Conservation (phyloP, 2,113 vertebrate species). For the Oreochromis niloticus region DNA sequence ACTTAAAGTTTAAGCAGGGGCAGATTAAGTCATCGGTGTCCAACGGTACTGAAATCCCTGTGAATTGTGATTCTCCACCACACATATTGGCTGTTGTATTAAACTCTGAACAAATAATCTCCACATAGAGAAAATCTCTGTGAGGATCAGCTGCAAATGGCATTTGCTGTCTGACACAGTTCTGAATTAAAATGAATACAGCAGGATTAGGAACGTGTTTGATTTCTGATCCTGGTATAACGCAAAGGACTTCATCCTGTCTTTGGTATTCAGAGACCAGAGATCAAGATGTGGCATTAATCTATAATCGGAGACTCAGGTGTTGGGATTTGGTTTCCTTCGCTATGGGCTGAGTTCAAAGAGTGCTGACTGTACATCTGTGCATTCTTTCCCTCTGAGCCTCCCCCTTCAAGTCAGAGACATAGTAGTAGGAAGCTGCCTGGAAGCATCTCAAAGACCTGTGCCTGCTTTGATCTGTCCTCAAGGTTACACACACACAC, state of each 20-base stretch:
- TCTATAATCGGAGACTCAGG: slow-evolving; percentile 54
- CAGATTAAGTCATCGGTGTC: not conserved
- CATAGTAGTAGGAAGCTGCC: slow-evolving; percentile 27
- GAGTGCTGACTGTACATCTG: slow-evolving; percentile 47
- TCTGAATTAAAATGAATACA: slow-evolving; percentile 10
- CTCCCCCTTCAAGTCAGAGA: not conserved
- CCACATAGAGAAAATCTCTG: not conserved
- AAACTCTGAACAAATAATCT: not conserved
- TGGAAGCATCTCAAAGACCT: slow-evolving; percentile 60
- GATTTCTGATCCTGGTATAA: slow-evolving; percentile 32
- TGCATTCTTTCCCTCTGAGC: slow-evolving; percentile 47
- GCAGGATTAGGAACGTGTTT: slow-evolving; percentile 27
- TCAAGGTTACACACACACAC: slow-evolving; percentile 10
- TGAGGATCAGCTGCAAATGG: slow-evolving; percentile 4
- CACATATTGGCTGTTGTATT: not conserved
- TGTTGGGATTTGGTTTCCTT: slow-evolving; percentile 40
- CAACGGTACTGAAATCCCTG: not conserved
- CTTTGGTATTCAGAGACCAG: slow-evolving; percentile 35
- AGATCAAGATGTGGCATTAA: slow-evolving; percentile 55
- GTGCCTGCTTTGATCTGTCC: slow-evolving; percentile 51
- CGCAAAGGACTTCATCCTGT: slow-evolving; percentile 15
- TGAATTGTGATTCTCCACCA: not conserved
- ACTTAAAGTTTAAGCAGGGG: not conserved
- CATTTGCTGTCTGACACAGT: slow-evolving; percentile 19
- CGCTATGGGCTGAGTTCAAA: slow-evolving; percentile 42